Percentiles rank a stretch among this genome's conserved stretches.
phyloP scores from a whole-genome alignment of 2,797 vertebrate genomes.

The Parambassis ranga region DNA sequence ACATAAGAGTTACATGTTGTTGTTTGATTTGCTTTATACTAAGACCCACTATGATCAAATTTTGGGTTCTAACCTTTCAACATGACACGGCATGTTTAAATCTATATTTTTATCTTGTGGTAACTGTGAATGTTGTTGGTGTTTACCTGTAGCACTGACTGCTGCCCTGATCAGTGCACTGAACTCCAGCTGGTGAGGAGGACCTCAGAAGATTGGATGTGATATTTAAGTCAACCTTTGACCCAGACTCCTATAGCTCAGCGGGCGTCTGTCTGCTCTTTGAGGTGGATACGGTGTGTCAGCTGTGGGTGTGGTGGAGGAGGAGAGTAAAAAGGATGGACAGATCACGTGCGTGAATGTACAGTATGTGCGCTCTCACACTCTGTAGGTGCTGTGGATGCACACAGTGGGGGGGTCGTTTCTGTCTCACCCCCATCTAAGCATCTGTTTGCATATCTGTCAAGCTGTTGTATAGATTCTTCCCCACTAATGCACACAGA shows the following conservation, averaged over 20 bases:
- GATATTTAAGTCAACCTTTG: constrained; percentile 36
- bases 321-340: constrained; percentile 8
- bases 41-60: too few species aligned
- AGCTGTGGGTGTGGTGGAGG: constrained; percentile 40
- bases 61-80: too few species aligned
- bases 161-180: background rate
- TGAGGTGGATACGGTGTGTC: constrained; percentile 23
- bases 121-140: background rate
- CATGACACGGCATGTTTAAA: too few species aligned
- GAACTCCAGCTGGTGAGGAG: constrained; percentile 12
- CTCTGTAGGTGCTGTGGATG: background rate
- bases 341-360: constrained; percentile 21
- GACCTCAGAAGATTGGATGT: constrained; percentile 22
- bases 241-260: constrained; percentile 22
- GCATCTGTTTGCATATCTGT: constrained; percentile 38
- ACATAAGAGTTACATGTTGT: too few species aligned
- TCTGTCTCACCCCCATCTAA: background rate
- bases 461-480: constrained; percentile 37
- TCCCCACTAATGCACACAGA: constrained; percentile 10
- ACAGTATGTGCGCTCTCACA: background rate
- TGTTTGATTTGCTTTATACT: too few species aligned
- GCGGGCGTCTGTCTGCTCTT: constrained; percentile 36
- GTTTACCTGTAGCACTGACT: background rate
- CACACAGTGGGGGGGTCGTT: constrained; percentile 1
- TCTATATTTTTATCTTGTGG: too few species aligned